These are phyloP conservation scores for Himalopsyche anomala DNA, from an alignment of 2,888 invertebrate genomes.

Conservation along the genomic window DNA sequence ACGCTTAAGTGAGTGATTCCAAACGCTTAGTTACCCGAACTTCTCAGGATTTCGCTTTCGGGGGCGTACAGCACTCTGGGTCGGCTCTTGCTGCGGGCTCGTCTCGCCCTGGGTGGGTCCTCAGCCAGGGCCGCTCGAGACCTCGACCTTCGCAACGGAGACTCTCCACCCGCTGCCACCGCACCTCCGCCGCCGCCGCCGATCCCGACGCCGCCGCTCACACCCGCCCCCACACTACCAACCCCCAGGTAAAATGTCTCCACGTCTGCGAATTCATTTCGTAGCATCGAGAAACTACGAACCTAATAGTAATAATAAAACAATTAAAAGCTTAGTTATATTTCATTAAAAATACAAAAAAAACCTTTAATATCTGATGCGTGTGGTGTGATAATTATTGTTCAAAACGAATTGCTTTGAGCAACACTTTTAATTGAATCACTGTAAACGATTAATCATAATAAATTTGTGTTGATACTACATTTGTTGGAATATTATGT, in stretches of 20 bases:
- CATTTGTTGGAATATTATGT: no score
- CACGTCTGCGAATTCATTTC: slow-evolving; percentile 94
- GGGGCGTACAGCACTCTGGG: slow-evolving; percentile 90
- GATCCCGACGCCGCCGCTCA: slow-evolving; percentile 68
- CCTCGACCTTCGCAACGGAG: slow-evolving; percentile 82
- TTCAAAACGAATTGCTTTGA: no score
- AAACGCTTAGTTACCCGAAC: slow-evolving; percentile 77
- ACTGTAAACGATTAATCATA: no score
- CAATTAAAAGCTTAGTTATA: no score
- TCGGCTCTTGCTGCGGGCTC: slow-evolving; percentile 90
- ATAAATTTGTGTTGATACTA: no score
- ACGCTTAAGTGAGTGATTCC: no score
- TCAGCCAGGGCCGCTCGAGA: slow-evolving; percentile 78
- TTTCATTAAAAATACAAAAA: no score
- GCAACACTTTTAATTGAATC: no score
- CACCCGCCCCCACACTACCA: slow-evolving; percentile 73
- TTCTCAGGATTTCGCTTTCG: slow-evolving; percentile 87
- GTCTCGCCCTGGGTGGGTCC: slow-evolving; percentile 77
- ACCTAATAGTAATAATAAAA: slow-evolving; percentile 77
- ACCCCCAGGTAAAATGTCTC: slow-evolving; percentile 92
- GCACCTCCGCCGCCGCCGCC: slow-evolving; percentile 72
- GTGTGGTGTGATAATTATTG: no score
- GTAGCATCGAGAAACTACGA: slow-evolving; percentile 93
- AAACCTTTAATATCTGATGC: no score
- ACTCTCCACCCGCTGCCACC: slow-evolving; percentile 73